Conservation (phyloP, 1,140 invertebrate genomes). For the Dinoponera quadriceps region DNA sequence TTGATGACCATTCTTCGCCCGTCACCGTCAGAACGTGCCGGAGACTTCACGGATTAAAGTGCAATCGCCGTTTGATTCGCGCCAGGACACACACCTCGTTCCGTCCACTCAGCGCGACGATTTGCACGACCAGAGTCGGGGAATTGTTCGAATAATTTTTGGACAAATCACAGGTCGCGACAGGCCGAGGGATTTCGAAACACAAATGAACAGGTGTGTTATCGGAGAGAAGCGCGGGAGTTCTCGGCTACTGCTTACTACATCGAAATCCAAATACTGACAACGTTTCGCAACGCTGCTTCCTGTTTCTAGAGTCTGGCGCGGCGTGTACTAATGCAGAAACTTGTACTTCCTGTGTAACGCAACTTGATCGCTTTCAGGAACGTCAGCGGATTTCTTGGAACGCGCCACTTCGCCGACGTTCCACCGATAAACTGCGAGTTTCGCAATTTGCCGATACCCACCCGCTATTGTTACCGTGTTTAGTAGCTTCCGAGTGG, state of each 20-base stretch:
- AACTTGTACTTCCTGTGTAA: slow-evolving; percentile 80
- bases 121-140: too few species aligned
- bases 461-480: slow-evolving; percentile 26
- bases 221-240: slow-evolving; percentile 35
- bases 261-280: slow-evolving; percentile 76
- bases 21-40: slow-evolving; percentile 41
- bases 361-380: slow-evolving; percentile 78
- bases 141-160: background rate
- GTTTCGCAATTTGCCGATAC: slow-evolving; percentile 34
- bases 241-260: slow-evolving; percentile 70
- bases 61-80: background rate
- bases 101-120: background rate
- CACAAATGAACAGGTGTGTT: slow-evolving; percentile 6
- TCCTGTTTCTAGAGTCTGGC: slow-evolving; percentile 80
- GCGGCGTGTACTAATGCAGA: slow-evolving; percentile 75
- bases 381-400: slow-evolving; percentile 77
- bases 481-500: background rate
- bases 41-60: slow-evolving; percentile 19
- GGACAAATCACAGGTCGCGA: too few species aligned
- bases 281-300: slow-evolving; percentile 81
- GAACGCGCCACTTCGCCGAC: slow-evolving; percentile 63
- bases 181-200: background rate
- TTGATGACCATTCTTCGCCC: slow-evolving; percentile 72
- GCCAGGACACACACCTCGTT: background rate
- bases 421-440: slow-evolving; percentile 38